Evolutionary conservation across 2,113 vertebrate species (phyloP).

Genomic region (Ageneiosus marmoratus): DNA sequence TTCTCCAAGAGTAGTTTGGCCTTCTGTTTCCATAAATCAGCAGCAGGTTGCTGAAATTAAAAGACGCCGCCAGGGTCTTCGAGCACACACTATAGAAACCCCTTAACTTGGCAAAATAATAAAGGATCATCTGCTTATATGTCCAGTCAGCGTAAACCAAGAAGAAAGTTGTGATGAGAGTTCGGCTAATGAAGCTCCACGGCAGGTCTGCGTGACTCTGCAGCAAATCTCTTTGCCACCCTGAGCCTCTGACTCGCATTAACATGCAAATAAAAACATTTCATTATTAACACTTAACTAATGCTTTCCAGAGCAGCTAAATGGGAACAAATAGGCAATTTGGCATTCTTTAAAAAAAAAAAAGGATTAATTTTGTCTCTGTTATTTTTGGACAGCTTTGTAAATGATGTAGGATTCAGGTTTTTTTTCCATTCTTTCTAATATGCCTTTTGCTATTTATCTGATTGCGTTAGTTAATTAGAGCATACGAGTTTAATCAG

Average conservation of each 20-base stretch:
- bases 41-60: neutral
- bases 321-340: constrained; percentile 52
- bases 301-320: constrained; percentile 58
- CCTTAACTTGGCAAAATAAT: neutral
- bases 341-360: constrained; percentile 40
- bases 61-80: neutral
- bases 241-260: constrained; percentile 35
- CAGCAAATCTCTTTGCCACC: neutral
- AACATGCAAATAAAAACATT: constrained; percentile 44
- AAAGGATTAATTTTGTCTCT: constrained; percentile 35
- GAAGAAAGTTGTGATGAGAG: neutral
- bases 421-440: neutral
- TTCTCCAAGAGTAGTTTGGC: neutral
- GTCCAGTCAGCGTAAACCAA: neutral
- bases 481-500: constrained; percentile 50
- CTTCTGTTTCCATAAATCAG: neutral
- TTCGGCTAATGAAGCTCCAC: neutral
- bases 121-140: neutral
- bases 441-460: constrained; percentile 56
- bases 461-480: constrained; percentile 50
- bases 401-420: constrained; percentile 4
- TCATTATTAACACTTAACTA: constrained; percentile 56
- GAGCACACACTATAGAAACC: neutral
- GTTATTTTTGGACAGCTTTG: constrained; percentile 41
- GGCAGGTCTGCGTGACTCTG: neutral